Conservation (phyloP, 2,113 vertebrate genomes). For the Prunella fulvescens region DNA sequence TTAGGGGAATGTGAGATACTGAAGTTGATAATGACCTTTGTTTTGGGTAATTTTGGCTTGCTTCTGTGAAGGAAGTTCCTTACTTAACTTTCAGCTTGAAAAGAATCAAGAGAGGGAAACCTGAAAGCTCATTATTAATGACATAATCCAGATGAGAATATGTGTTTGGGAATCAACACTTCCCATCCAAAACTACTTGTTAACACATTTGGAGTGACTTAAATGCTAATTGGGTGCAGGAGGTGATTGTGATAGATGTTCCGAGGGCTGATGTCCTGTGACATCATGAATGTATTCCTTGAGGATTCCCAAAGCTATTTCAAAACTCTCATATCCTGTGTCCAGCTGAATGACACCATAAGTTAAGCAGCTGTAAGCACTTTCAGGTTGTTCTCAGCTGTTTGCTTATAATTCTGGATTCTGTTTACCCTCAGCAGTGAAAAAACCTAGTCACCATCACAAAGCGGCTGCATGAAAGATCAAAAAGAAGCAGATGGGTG, state of each 20-base stretch:
- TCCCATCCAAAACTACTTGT: neutral
- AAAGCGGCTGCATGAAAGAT: neutral
- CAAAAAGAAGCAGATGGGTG: neutral
- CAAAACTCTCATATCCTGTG: neutral
- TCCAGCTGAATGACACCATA: fast-evolving
- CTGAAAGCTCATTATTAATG: neutral
- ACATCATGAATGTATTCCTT: neutral
- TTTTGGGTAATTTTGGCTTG: neutral
- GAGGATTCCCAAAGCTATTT: neutral
- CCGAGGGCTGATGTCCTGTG: neutral
- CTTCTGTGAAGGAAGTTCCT: neutral
- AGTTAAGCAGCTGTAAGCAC: neutral
- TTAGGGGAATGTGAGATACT: neutral
- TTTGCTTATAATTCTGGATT: neutral
- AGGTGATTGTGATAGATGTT: fast-evolving
- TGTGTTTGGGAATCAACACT: neutral
- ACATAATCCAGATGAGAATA: neutral
- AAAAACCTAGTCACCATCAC: neutral
- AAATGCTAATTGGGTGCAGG: neutral
- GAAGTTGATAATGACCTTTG: neutral
- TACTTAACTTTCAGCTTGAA: neutral
- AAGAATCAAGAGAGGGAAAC: neutral
- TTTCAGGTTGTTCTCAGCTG: neutral
- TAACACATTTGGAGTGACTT: neutral
- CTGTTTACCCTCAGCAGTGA: neutral